Evolutionary conservation across 2,797 vertebrate species (phyloP), one percentile per base, ranked within the genome.

Genomic region (Siniperca obscura): DNA sequence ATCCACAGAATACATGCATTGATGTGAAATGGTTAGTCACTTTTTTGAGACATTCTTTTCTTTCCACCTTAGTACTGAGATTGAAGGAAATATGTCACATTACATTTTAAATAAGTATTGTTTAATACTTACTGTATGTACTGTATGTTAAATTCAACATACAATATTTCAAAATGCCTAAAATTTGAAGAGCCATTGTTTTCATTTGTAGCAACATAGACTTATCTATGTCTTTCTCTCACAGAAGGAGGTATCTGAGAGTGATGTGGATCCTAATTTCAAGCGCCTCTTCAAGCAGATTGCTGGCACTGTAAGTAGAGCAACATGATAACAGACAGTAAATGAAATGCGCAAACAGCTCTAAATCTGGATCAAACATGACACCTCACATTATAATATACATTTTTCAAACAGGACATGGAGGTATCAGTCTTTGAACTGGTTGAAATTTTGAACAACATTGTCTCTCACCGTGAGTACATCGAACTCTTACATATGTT

Each of bases 391-490:
- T 25, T 59, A 40, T 64, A 34, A 68, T 59, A 13, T 48, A 2
- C 12, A 3, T 70, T 67, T 82, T 74, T 67, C 78, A 74, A 79
- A 67, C 19, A 96, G 98, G 97, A 98, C 53, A 95, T 93, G 0
- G 97, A 99, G 90, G 95, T 99, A 50, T 97, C 97, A 0, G 96
- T 93, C 70, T 96, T 96, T 2, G 97, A 98, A 81, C 90, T 99
- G 78, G 92, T 96, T 80, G 84, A 52, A 70, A 95, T 98, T 92
- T 82, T 99, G 90, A 96, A 97, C 86, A 96, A 93, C 65, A 75
- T 98, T 30, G 92, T 97, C 22, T 96, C 97, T 59, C 94, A 94
- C 78, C 94, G 97, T 99, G 92, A 96, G 97, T 92, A 46, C 27
- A 75, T 3, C 1, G 1, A 34, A 38, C 19, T 79, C 38, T 22